Evolutionary conservation across 1,140 invertebrate genomes (phyloP).

Genomic region (Zaprionus vittiger): DNA sequence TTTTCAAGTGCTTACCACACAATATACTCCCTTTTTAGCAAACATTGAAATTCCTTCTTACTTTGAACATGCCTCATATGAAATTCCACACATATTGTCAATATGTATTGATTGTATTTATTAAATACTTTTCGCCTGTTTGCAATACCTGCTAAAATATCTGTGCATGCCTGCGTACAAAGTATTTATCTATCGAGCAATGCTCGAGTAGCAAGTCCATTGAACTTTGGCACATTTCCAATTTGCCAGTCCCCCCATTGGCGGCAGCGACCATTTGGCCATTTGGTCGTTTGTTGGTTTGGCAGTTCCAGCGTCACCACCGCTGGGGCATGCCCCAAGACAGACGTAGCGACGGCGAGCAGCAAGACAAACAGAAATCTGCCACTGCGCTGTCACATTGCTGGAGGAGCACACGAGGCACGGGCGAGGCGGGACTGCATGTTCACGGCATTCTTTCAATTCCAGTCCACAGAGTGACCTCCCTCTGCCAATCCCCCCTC

Average conservation of each 20-base stretch:
- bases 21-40: not conserved
- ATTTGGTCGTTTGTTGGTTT: not conserved
- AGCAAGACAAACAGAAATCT: constrained; percentile 62
- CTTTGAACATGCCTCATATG: not conserved
- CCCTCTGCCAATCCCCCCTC: not conserved
- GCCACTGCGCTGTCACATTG: constrained; percentile 27
- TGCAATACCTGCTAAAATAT: constrained; percentile 5
- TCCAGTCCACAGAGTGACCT: constrained; percentile 6
- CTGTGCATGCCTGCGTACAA: not conserved
- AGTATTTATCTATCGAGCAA: constrained; percentile 1
- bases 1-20: not conserved
- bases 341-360: not conserved
- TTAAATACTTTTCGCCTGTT: not conserved
- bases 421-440: not conserved
- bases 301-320: constrained; percentile 11
- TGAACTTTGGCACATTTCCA: constrained; percentile 78
- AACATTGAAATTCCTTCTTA: not conserved
- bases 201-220: constrained; percentile 49
- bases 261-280: constrained; percentile 4
- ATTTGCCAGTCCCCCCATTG: constrained; percentile 29
- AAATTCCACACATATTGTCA: not conserved
- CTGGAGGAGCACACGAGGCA: not conserved
- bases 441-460: constrained; percentile 16
- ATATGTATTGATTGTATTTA: not conserved
- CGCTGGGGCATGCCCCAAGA: constrained; percentile 3